Percentiles rank a stretch among this genome's conserved stretches.
phyloP scores from a whole-genome alignment of 2,113 vertebrate genomes.

The Embiotoca jacksoni region DNA sequence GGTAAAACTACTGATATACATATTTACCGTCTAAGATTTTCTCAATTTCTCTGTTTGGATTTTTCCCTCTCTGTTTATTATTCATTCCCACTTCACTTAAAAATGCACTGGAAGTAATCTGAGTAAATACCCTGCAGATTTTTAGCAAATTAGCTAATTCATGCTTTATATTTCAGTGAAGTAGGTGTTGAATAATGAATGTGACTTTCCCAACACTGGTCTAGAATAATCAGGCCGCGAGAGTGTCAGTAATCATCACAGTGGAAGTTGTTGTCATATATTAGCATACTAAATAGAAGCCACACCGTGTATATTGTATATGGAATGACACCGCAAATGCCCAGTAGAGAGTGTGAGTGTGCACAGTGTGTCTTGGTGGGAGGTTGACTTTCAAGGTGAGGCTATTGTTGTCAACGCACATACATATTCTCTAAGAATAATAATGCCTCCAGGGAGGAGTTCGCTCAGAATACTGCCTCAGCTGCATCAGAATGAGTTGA shows the following conservation, averaged over 20 bases:
- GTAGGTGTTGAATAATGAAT: slow-evolving; percentile 14
- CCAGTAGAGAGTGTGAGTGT: slow-evolving; percentile 1
- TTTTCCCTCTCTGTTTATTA: not conserved
- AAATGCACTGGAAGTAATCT: not conserved
- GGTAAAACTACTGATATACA: slow-evolving; percentile 81
- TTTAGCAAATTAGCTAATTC: not conserved
- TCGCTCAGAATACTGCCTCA: slow-evolving; percentile 24
- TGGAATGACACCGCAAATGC: not conserved
- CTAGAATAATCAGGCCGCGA: slow-evolving; percentile 5
- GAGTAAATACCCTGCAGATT: not conserved
- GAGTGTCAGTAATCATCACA: slow-evolving; percentile 20
- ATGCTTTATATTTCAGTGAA: slow-evolving; percentile 18
- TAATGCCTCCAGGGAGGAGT: slow-evolving; percentile 45
- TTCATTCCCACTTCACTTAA: not conserved
- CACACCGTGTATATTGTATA: not conserved
- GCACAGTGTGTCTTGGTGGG: slow-evolving; percentile 8
- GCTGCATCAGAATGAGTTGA: slow-evolving; percentile 12
- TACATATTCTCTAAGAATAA: slow-evolving; percentile 41
- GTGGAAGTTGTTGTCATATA: slow-evolving; percentile 16
- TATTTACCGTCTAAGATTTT: not conserved
- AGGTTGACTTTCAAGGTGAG: slow-evolving; percentile 65
- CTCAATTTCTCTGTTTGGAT: not conserved
- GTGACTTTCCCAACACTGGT: slow-evolving; percentile 3
- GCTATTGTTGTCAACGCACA: slow-evolving; percentile 29
- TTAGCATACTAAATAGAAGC: slow-evolving; percentile 35